Percentiles rank a stretch among this genome's conserved stretches.
phyloP scores from a whole-genome alignment of 2,888 invertebrate species.

The Synanthedon andrenaeformis region DNA sequence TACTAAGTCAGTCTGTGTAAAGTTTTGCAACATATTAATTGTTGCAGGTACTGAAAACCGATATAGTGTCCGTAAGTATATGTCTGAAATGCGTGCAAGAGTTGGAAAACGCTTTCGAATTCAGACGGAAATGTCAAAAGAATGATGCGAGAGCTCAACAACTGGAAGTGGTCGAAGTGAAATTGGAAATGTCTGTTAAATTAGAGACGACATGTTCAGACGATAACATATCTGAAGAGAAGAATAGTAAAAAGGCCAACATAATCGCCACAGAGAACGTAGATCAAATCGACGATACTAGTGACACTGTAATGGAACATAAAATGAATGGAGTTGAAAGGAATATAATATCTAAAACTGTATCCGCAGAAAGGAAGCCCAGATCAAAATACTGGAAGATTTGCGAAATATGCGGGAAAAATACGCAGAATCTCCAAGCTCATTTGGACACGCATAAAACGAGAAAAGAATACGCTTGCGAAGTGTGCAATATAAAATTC shows the following conservation, averaged over 20 bases:
- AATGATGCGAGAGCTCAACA: constrained; percentile 37
- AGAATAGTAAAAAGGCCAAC: constrained; percentile 16
- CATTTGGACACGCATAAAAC: constrained; percentile 56
- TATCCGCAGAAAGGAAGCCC: constrained; percentile 14
- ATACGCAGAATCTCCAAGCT: constrained; percentile 45
- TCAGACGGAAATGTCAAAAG: constrained; percentile 55
- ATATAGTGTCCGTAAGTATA: constrained; percentile 46
- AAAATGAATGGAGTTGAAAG: neutral
- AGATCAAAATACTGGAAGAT: constrained; percentile 44
- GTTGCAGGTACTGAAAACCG: constrained; percentile 48
- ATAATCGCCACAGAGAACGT: constrained; percentile 19
- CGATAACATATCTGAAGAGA: constrained; percentile 11
- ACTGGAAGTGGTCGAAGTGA: neutral
- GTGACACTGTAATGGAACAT: constrained; percentile 2
- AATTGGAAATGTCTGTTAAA: constrained; percentile 25
- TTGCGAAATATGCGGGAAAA: constrained; percentile 60
- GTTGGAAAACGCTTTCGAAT: constrained; percentile 56
- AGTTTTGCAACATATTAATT: neutral
- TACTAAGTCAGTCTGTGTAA: too few species aligned
- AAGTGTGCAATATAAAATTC: constrained; percentile 59
- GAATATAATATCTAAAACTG: neutral
- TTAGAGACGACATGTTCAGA: constrained; percentile 26
- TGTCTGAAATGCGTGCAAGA: constrained; percentile 48
- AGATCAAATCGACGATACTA: constrained; percentile 6
- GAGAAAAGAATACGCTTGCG: constrained; percentile 49